Evolutionary conservation across 1,140 invertebrate species (phyloP).

Genomic region (Myzus persicae): DNA sequence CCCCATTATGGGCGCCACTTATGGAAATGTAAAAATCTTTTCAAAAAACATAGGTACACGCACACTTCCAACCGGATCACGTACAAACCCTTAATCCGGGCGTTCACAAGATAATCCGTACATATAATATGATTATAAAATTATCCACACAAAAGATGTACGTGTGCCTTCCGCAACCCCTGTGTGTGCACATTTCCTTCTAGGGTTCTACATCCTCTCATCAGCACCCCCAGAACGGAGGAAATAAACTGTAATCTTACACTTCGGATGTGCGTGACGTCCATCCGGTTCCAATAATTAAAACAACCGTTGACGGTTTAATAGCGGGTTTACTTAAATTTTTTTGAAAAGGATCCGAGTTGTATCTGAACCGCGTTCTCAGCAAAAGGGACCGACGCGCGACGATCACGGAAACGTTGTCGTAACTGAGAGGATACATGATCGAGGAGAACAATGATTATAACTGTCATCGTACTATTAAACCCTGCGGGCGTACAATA

Average conservation of each 20-base stretch:
- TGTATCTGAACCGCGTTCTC: background rate
- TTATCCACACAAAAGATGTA: background rate
- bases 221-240: background rate
- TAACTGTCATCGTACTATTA: slow-evolving; percentile 39
- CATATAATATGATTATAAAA: slow-evolving; percentile 5
- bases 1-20: slow-evolving; percentile 52
- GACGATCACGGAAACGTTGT: background rate
- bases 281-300: slow-evolving; percentile 45
- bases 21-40: slow-evolving; percentile 30
- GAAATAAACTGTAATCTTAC: slow-evolving; percentile 56
- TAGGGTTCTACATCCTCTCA: background rate
- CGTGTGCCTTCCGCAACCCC: background rate
- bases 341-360: background rate
- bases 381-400: background rate
- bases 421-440: background rate
- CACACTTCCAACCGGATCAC: slow-evolving; percentile 35
- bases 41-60: background rate
- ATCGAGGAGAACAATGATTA: slow-evolving; percentile 12
- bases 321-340: background rate
- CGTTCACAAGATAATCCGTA: slow-evolving; percentile 52
- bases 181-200: background rate
- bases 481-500: slow-evolving; percentile 13
- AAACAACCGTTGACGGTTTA: slow-evolving; percentile 20
- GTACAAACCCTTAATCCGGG: slow-evolving; percentile 48
- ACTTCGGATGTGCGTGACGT: slow-evolving; percentile 24